These are phyloP conservation scores for Latrodectus elegans DNA, from an alignment of 2,888 invertebrate genomes.

Conservation along the genomic window DNA sequence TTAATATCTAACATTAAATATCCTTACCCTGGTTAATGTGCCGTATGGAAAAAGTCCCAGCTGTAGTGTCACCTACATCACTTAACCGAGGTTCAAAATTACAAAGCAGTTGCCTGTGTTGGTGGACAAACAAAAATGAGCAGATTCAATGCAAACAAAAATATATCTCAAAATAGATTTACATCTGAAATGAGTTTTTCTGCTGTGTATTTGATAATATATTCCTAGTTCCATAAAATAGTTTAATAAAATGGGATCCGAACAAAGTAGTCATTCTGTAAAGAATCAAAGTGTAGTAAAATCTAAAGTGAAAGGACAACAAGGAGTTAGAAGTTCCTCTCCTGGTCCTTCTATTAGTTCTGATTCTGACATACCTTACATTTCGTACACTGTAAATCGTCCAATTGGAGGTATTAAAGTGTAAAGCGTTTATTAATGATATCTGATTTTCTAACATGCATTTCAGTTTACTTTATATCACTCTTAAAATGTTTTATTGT, in stretches of 20 bases:
- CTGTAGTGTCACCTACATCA: too few species aligned
- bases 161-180: too few species aligned
- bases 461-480: too few species aligned
- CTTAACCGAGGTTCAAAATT: too few species aligned
- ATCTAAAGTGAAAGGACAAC: slow-evolving; percentile 46
- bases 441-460: too few species aligned
- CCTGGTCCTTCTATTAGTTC: slow-evolving; percentile 92
- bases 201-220: neutral
- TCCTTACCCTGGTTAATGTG: too few species aligned
- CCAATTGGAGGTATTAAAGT: slow-evolving; percentile 84
- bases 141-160: neutral
- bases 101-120: neutral
- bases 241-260: slow-evolving; percentile 73
- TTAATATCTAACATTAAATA: too few species aligned
- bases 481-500: too few species aligned
- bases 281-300: slow-evolving; percentile 32
- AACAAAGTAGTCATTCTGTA: slow-evolving; percentile 73
- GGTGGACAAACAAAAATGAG: neutral
- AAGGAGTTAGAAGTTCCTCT: slow-evolving; percentile 81
- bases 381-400: slow-evolving; percentile 90
- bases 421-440: too few species aligned
- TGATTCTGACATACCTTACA: slow-evolving; percentile 91
- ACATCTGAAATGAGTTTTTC: too few species aligned
- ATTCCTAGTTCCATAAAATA: neutral
- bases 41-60: too few species aligned